These are phyloP conservation scores for Drosophila koepferae DNA, from an alignment of 2,888 invertebrate species.

Conservation along the genomic window DNA sequence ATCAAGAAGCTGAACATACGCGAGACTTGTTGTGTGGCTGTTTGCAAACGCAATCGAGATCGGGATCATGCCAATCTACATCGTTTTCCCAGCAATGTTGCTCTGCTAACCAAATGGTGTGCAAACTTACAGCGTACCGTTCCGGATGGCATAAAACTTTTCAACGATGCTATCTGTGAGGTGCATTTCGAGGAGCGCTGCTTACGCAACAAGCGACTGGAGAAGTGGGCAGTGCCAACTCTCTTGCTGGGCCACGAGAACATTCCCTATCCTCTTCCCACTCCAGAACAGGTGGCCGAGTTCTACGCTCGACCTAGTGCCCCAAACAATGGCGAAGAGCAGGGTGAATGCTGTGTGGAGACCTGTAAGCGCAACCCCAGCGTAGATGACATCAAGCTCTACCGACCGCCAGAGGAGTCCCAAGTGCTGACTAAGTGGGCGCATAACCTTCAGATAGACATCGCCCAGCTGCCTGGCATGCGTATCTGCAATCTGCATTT, in stretches of 20 bases:
- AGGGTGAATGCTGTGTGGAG: constrained; percentile 81
- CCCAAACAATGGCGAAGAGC: constrained; percentile 79
- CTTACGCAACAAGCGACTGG: constrained; percentile 80
- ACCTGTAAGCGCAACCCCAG: constrained; percentile 82
- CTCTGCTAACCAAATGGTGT: constrained; percentile 78
- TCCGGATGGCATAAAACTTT: constrained; percentile 80
- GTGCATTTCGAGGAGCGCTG: constrained; percentile 82
- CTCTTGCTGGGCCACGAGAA: constrained; percentile 74
- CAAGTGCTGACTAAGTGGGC: constrained; percentile 80
- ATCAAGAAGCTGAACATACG: constrained; percentile 82
- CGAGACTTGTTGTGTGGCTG: constrained; percentile 79
- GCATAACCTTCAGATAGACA: constrained; percentile 78
- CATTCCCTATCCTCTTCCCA: constrained; percentile 70
- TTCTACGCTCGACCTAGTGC: constrained; percentile 69
- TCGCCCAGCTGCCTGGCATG: constrained; percentile 52
- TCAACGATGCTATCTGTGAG: constrained; percentile 82
- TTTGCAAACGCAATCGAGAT: constrained; percentile 80
- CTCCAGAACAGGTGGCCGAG: constrained; percentile 77
- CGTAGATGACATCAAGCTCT: constrained; percentile 80
- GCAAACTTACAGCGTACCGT: constrained; percentile 77
- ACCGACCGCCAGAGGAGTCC: constrained; percentile 79
- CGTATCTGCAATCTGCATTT: constrained; percentile 81
- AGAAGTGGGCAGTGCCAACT: constrained; percentile 82
- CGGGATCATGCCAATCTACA: constrained; percentile 82
- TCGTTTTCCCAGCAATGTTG: constrained; percentile 79